Base-by-base conservation (phyloP, 2,888 invertebrate genomes). In the Gryllus longicercus region DNA sequence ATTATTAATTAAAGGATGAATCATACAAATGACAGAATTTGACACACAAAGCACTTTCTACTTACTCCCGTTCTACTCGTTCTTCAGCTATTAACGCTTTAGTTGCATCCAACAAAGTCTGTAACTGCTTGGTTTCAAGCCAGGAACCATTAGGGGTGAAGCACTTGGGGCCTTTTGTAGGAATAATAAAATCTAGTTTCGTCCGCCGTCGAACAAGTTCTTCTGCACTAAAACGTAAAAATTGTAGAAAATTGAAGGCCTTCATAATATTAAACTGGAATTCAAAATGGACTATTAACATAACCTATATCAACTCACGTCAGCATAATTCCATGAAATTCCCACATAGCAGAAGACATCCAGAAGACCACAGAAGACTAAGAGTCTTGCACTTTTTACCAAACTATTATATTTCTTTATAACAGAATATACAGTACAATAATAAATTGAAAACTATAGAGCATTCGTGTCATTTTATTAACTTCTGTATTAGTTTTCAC, bases 71-170 rank as follows among this genome's bases (percentile, higher is more conserved):
- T 82, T 91, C 91, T 81, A 92, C 90, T 83, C 91, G 88, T 84
- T 91, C 89, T 2, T 89, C 88, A 84, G 88, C 89, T 77, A 92
- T 85, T 38, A 91, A 84, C 74, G 88, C 86, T 84, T 89, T 90
- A 51, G 89, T 87, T 12, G 88, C 88, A 81, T 89, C 89, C 74
- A 92, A 84, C 14, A 90, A 88, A 74, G 89, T 88, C 84, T 91
- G 89, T 80, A 91, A 87, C 84, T 91, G 91, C 85, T 91, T 90
- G 82, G 89, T 87, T 83, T 92, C 90, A 16, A 92, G 85, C 91
- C 91, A 91, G 1, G 90, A 89, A 12, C 89, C 88, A 84, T 87
- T 89, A 2, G 91, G 90, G 21, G 86, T 84, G 8, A 90, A 89
- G 83, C 90, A 89, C 84, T 91, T 91, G 50, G 87, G 84, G 1